These are phyloP conservation scores for Pelecanus crispus DNA, from an alignment of 2,113 vertebrate species.

Conservation along the genomic window DNA sequence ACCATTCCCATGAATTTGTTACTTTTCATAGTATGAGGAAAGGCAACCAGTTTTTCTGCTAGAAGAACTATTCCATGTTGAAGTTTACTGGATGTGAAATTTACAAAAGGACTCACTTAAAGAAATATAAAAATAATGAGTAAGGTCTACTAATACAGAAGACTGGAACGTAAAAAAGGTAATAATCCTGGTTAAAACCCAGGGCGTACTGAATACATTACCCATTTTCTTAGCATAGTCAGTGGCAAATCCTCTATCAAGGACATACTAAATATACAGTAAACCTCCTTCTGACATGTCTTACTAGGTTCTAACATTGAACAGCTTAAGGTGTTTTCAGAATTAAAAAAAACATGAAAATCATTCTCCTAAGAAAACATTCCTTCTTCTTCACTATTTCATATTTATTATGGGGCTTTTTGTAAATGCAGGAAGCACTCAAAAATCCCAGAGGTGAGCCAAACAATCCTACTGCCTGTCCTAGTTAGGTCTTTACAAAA, in stretches of 20 bases:
- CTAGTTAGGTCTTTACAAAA: neutral
- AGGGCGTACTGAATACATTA: neutral
- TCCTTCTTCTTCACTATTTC: neutral
- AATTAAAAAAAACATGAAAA: neutral
- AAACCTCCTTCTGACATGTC: neutral
- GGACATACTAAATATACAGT: neutral
- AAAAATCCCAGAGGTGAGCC: neutral
- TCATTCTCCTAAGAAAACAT: neutral
- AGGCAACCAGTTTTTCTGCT: neutral
- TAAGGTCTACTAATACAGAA: neutral
- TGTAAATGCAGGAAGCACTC: neutral
- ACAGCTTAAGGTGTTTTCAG: neutral
- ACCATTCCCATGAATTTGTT: neutral
- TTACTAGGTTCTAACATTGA: neutral
- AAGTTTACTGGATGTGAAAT: neutral
- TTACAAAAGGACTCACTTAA: neutral
- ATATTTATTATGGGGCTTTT: neutral
- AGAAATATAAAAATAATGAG: neutral
- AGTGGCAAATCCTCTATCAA: neutral
- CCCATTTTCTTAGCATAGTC: neutral
- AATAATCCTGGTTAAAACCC: neutral
- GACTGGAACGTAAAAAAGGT: neutral
- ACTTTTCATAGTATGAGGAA: neutral
- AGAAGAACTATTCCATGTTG: neutral
- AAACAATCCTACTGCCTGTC: neutral